These are phyloP conservation scores for Oncopodura yosiiana DNA, from an alignment of 1,140 invertebrate species.

Conservation along the genomic window DNA sequence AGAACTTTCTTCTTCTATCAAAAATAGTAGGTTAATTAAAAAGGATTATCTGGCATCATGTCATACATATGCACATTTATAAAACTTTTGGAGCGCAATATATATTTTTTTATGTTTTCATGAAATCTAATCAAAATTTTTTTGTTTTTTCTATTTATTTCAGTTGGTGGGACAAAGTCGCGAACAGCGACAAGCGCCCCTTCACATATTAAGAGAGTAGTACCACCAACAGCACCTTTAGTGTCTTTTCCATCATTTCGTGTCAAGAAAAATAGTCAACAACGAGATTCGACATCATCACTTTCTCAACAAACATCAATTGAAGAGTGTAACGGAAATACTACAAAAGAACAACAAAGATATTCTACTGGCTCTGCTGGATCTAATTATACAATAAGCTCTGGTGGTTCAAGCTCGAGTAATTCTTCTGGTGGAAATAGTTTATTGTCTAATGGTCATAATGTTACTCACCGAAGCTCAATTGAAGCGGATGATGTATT, in stretches of 20 bases:
- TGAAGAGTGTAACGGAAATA: not conserved
- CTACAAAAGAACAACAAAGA: conserved; percentile 21
- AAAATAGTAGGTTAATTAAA: too few relatives aligned
- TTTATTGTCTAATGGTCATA: too few relatives aligned
- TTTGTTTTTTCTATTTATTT: conserved; percentile 12
- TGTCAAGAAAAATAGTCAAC: conserved; percentile 18
- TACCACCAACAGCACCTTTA: conserved; percentile 26
- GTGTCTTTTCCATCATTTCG: conserved; percentile 28
- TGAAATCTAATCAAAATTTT: not conserved
- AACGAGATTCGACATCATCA: not conserved
- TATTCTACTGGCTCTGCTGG: conserved; percentile 29
- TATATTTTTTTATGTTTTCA: too few relatives aligned
- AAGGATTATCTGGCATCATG: too few relatives aligned
- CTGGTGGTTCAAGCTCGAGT: not conserved
- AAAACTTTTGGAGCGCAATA: too few relatives aligned
- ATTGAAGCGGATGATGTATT: conserved; percentile 31
- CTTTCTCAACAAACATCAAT: not conserved
- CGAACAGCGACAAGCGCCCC: conserved; percentile 21
- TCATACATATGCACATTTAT: too few relatives aligned
- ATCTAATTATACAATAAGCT: conserved; percentile 17
- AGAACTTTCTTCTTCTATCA: too few relatives aligned
- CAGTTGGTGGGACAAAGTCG: conserved; percentile 35
- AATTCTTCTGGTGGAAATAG: conserved; percentile 22
- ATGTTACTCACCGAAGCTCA: conserved; percentile 27
- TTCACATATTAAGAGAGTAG: conserved; percentile 22